Percentiles rank a stretch among this genome's conserved stretches.
phyloP scores from a whole-genome alignment of 2,888 invertebrate species.

The Teleogryllus oceanicus region DNA sequence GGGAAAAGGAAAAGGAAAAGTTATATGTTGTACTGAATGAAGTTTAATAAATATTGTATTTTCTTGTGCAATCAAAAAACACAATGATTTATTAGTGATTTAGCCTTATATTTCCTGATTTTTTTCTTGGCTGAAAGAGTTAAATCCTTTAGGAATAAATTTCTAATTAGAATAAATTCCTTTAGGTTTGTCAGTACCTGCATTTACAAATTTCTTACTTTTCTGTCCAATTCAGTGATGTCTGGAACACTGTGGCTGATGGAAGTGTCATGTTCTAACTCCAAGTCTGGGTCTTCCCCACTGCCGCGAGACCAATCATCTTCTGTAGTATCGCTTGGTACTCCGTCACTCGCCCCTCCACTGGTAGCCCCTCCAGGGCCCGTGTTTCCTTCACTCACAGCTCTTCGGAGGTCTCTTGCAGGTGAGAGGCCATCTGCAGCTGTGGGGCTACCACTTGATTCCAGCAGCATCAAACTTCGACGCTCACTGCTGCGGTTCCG shows the following conservation, averaged over 20 bases:
- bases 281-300: conserved; percentile 64
- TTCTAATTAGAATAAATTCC: too few species aligned
- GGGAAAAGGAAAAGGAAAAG: too few species aligned
- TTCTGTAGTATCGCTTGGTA: conserved; percentile 62
- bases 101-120: too few species aligned
- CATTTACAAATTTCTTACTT: conserved; percentile 42
- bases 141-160: too few species aligned
- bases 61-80: too few species aligned
- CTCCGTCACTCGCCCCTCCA: conserved; percentile 53
- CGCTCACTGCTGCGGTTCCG: conserved; percentile 44
- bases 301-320: conserved; percentile 70
- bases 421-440: conserved; percentile 24
- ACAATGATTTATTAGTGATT: too few species aligned
- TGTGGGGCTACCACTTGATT: conserved; percentile 6
- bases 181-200: too few species aligned
- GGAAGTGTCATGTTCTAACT: conserved; percentile 49
- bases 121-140: too few species aligned
- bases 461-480: conserved; percentile 37
- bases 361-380: conserved; percentile 26
- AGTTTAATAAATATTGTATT: too few species aligned
- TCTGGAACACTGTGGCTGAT: conserved; percentile 41
- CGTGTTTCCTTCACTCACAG: conserved; percentile 37
- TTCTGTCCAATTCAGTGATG: conserved; percentile 68
- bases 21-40: too few species aligned
- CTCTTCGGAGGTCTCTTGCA: conserved; percentile 32